A percentile compares a stretch with the other conserved stretches of the same genome.
Evolutionary conservation across 2,888 invertebrate species (phyloP).

Genomic region (Therioaphis trifolii): DNA sequence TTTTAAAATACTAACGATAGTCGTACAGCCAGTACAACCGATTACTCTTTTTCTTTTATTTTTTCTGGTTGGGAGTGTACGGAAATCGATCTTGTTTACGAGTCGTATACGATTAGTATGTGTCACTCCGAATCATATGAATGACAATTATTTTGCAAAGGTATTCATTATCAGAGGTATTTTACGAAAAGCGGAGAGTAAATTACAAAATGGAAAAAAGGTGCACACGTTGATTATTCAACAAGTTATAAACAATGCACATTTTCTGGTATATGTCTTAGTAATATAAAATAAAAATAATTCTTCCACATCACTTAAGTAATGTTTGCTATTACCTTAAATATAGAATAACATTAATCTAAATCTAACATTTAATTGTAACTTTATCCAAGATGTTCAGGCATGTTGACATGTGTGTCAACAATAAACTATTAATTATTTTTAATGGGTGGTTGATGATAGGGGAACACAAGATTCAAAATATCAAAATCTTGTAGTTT

Average conservation of each 20-base stretch:
- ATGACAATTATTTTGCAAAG: background rate
- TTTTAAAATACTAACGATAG: conserved; percentile 56
- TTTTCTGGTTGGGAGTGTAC: conserved; percentile 7
- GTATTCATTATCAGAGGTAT: background rate
- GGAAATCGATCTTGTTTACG: conserved; percentile 12
- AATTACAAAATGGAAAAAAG: too few relatives aligned
- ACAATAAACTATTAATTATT: background rate
- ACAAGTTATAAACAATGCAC: too few relatives aligned
- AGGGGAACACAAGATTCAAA: background rate
- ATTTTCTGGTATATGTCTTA: too few relatives aligned
- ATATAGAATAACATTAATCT: background rate
- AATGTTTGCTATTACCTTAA: background rate
- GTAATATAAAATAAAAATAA: too few relatives aligned
- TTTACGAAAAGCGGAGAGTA: background rate
- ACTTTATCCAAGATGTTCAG: background rate
- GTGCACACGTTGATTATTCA: too few relatives aligned
- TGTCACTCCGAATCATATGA: background rate
- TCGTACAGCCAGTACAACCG: background rate
- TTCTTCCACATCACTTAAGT: background rate
- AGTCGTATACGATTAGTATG: background rate
- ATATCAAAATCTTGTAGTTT: background rate
- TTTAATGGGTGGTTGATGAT: background rate
- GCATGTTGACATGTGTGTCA: background rate
- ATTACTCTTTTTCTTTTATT: conserved; percentile 18
- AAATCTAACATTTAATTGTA: conserved; percentile 5